These are phyloP conservation scores for Echinops telfairi DNA, from an alignment of 2,113 vertebrate species.

Conservation along the genomic window DNA sequence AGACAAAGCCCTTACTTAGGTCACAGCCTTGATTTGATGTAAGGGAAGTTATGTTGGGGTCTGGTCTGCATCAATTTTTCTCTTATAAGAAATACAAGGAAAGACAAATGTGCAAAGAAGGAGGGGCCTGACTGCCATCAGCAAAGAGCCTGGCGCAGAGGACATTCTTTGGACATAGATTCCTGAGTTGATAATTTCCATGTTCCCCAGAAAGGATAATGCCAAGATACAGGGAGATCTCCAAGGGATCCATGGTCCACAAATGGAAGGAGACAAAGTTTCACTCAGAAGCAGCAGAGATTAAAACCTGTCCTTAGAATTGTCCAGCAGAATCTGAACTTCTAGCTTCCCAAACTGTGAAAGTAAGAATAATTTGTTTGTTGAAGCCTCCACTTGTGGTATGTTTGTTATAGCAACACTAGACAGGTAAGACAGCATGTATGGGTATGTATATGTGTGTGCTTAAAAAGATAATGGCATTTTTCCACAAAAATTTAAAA, in stretches of 20 bases:
- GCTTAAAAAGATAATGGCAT: no score
- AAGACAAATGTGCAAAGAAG: not conserved
- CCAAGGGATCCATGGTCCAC: not conserved
- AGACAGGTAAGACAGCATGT: not conserved
- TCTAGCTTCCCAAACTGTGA: not conserved
- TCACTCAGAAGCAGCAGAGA: not conserved
- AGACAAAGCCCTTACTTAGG: not conserved
- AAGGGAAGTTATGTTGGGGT: not conserved
- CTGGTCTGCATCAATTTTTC: not conserved
- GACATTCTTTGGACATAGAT: not conserved
- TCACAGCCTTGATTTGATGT: not conserved
- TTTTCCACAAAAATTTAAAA: no score
- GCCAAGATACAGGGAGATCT: not conserved
- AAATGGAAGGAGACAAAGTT: not conserved
- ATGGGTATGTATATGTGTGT: not conserved
- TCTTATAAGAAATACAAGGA: not conserved
- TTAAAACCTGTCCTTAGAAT: not conserved
- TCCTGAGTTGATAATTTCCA: not conserved
- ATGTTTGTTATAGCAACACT: not conserved
- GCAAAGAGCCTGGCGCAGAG: not conserved
- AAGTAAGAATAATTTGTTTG: not conserved
- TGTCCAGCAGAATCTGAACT: not conserved
- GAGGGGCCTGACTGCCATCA: not conserved
- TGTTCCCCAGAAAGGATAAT: not conserved
- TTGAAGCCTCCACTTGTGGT: not conserved